A percentile compares a stretch with the other conserved stretches of the same genome.
Evolutionary conservation across 2,113 vertebrate species (phyloP).

Genomic region (Macquaria ambigua): DNA sequence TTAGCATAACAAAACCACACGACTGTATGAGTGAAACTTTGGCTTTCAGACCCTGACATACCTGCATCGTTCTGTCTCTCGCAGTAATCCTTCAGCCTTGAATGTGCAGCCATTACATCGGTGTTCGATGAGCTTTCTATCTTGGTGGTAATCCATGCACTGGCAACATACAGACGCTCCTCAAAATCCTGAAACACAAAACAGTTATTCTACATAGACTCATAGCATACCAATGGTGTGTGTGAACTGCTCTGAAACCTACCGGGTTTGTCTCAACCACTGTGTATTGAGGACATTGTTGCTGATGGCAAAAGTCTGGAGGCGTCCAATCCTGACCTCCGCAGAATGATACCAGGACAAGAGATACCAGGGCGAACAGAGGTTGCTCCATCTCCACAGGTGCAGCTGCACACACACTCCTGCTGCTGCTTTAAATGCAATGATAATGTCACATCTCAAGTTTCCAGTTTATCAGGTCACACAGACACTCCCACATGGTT

Average conservation of each 20-base stretch:
- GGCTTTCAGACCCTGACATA: slow-evolving; percentile 6
- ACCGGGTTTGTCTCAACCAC: slow-evolving; percentile 48
- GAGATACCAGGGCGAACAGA: neutral
- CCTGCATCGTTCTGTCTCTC: slow-evolving; percentile 37
- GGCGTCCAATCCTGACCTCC: neutral
- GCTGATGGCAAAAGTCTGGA: slow-evolving; percentile 46
- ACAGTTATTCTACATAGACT: neutral
- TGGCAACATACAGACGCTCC: slow-evolving; percentile 44
- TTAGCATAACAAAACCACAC: neutral
- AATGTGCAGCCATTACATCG: slow-evolving; percentile 17
- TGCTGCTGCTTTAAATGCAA: neutral
- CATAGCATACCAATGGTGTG: neutral
- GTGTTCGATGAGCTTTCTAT: accelerated
- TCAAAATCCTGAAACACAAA: slow-evolving; percentile 54
- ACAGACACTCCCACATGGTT: slow-evolving; percentile 1
- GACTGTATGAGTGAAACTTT: neutral
- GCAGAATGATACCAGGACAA: neutral
- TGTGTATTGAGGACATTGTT: slow-evolving; percentile 59
- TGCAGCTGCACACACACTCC: neutral
- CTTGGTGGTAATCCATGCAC: slow-evolving; percentile 65
- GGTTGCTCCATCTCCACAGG: slow-evolving; percentile 17
- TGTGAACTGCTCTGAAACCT: neutral
- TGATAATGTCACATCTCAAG: neutral
- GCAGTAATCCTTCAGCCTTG: slow-evolving; percentile 32
- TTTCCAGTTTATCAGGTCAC: slow-evolving; percentile 11